Evolutionary conservation across 2,888 invertebrate genomes (phyloP).

Genomic region (Steinernema carpocapsae): DNA sequence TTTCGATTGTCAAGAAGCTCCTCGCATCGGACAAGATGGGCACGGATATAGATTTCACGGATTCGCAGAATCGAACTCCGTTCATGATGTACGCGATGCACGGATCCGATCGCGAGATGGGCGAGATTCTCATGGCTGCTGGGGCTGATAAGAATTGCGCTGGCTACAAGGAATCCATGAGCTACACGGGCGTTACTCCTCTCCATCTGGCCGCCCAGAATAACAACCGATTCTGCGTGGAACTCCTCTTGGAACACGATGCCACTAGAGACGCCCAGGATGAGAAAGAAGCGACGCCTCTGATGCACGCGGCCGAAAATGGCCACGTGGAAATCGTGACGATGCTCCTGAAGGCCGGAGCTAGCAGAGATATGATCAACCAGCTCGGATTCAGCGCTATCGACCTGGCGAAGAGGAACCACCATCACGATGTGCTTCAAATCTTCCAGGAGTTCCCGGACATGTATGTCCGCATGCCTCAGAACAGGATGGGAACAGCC

Average conservation of each 20-base stretch:
- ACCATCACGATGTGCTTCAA: not conserved
- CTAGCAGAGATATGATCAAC: constrained; percentile 1
- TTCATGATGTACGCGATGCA: not conserved
- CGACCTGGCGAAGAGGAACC: not conserved
- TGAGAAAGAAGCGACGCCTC: not conserved
- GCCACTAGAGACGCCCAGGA: constrained; percentile 1
- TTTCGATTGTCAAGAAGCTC: not conserved
- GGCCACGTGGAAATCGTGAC: not conserved
- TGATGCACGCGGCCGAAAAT: constrained; percentile 5
- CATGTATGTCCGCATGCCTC: not conserved
- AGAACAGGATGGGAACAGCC: not conserved
- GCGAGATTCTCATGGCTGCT: not conserved
- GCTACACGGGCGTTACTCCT: not conserved
- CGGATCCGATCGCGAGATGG: not conserved
- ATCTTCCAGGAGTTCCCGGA: not conserved
- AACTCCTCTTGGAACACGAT: constrained; percentile 1
- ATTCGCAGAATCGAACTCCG: constrained; percentile 13
- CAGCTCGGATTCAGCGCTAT: not conserved
- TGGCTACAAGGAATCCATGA: not conserved
- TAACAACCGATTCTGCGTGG: not conserved
- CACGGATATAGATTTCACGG: not conserved
- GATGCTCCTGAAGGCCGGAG: not conserved
- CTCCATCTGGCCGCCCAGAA: constrained; percentile 1
- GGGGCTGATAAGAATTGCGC: constrained; percentile 21
- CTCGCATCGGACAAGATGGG: not conserved